phyloP scores from a whole-genome alignment of 2,888 invertebrate genomes.

The Dicroscelio sp. region DNA sequence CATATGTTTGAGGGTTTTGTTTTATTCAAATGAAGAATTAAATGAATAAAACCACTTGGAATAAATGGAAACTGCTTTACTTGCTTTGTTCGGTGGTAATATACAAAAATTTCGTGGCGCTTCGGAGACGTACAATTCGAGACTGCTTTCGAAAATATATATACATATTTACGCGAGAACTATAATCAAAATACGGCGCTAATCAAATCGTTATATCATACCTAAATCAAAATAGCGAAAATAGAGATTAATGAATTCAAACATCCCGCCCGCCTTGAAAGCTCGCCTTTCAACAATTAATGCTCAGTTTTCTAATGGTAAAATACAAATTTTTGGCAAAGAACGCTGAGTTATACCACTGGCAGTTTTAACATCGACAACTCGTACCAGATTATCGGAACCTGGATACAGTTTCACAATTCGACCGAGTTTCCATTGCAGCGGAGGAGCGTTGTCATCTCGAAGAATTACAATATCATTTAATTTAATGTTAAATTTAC shows the following conservation, averaged over 20 bases:
- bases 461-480: slow-evolving; percentile 37
- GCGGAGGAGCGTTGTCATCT: slow-evolving; percentile 45
- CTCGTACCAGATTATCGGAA: slow-evolving; percentile 22
- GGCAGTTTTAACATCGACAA: slow-evolving; percentile 27
- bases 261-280: slow-evolving; percentile 48
- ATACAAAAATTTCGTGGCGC: no score
- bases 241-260: neutral
- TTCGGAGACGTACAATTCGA: no score
- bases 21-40: no score
- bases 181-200: no score
- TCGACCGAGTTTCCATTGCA: slow-evolving; percentile 47
- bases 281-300: slow-evolving; percentile 25
- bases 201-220: no score
- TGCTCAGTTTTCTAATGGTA: neutral
- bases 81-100: no score
- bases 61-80: neutral
- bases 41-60: no score
- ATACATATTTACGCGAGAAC: no score
- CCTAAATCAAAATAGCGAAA: neutral
- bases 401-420: slow-evolving; percentile 39
- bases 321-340: slow-evolving; percentile 35
- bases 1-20: neutral
- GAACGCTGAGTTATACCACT: slow-evolving; percentile 21
- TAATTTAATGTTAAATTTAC: slow-evolving; percentile 22
- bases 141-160: no score